Percentiles rank a stretch among this genome's conserved stretches.
These are phyloP conservation scores for Intellagama lesueurii DNA, from an alignment of 2,797 vertebrate genomes.

Conservation along the genomic window DNA sequence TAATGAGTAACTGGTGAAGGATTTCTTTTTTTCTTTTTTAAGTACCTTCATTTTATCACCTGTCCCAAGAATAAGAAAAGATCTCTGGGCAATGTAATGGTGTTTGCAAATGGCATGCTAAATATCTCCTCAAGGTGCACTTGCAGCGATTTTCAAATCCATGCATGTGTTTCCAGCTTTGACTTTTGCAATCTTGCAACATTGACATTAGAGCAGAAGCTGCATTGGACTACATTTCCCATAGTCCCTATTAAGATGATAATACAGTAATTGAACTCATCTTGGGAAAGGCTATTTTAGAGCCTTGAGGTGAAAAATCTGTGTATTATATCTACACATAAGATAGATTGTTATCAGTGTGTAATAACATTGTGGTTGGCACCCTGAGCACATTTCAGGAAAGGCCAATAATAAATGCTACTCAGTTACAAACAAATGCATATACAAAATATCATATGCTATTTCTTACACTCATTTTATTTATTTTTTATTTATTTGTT, in stretches of 20 bases:
- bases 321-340: neutral
- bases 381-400: too few species aligned
- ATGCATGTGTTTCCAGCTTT: neutral
- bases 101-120: neutral
- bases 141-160: too few species aligned
- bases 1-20: constrained; percentile 58
- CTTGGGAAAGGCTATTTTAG: neutral
- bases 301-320: neutral
- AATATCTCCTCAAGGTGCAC: too few species aligned
- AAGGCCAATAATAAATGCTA: too few species aligned
- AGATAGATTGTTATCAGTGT: too few species aligned
- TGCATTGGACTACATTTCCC: neutral
- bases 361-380: too few species aligned
- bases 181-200: neutral
- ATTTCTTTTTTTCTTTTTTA: constrained; percentile 31
- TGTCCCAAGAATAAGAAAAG: too few species aligned
- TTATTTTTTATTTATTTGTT: too few species aligned
- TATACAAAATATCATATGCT: too few species aligned
- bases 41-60: constrained; percentile 51
- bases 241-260: neutral
- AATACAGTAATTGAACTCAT: neutral
- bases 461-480: too few species aligned
- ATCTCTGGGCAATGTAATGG: neutral
- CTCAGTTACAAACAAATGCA: too few species aligned
- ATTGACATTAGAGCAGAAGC: neutral